Base-by-base conservation (phyloP, 2,113 vertebrate species). In the Uria lomvia region DNA sequence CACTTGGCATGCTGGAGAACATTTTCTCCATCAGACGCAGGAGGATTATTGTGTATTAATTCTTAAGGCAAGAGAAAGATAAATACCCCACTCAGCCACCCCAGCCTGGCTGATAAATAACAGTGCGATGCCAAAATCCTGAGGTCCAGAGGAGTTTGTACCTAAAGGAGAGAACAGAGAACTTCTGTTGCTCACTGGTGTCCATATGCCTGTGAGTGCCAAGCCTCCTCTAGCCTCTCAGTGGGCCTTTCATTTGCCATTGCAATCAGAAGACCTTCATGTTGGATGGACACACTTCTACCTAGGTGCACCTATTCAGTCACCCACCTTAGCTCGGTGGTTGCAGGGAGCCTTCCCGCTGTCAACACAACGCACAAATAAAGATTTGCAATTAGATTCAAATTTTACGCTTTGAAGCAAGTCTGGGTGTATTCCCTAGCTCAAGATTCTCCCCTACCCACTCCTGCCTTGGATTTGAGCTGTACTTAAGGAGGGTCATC, bases 131-230 rank as follows among this genome's bases (percentile, higher is more conserved):
- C 23, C 65, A 34, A 79, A 79, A n/a, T 75, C 60, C 29, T 22
- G n/a, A 50, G 20, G 24, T 56, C 32, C 32, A 34, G 42, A 72
- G 36, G 42, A 23, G 21, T 38, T 63, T 63, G 49, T 70, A 20
- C 34, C 24, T 26, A 36, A 36, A 82, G 21, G 53, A 76, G 49
- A 34, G 38, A 67, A 40, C 15, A 76, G 24, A 77, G 49, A 34
- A 30, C 43, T 87, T 78, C 15, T 38, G 30, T 66, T 72, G 23
- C 32, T 56, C 12, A 2, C 19, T 68, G 30, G 9, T 34, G 60
- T 52, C 49, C 24, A 5, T 42, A 20, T 13, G 18, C 9, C n/a
- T 1, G 0, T 50, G n/a, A 56, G 15, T 0, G 12, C 17, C 20
- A 76, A 75, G 30, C 40, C 23, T 60, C 23, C 27, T 36, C 56